Percentiles rank a stretch among this genome's conserved stretches.
Conservation (phyloP, 92 coral and sea anemone species). For the Palythoa grandis region DNA sequence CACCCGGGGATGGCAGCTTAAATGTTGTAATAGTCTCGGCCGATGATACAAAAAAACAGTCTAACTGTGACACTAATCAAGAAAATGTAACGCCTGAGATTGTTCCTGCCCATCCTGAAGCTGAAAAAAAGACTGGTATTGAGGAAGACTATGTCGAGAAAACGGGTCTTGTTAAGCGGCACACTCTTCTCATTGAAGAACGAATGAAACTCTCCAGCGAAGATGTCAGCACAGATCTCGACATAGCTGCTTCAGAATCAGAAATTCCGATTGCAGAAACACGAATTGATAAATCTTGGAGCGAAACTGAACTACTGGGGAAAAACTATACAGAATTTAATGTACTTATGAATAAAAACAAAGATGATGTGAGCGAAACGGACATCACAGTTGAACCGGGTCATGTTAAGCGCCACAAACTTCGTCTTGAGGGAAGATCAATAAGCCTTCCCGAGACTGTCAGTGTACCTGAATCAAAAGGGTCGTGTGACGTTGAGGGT, state of each 20-base stretch:
- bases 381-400: slow-evolving; percentile 36
- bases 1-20: neutral
- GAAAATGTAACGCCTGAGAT: neutral
- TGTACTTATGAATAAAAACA: neutral
- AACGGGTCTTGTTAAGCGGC: slow-evolving; percentile 64
- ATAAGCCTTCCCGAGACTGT: slow-evolving; percentile 25
- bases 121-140: slow-evolving; percentile 12
- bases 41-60: slow-evolving; percentile 10
- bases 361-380: slow-evolving; percentile 2
- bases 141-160: slow-evolving; percentile 33
- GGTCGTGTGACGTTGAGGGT: neutral
- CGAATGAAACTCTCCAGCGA: slow-evolving; percentile 43
- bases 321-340: neutral
- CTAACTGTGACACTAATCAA: neutral
- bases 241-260: slow-evolving; percentile 8
- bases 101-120: neutral
- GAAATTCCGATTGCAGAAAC: neutral
- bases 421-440: slow-evolving; percentile 55
- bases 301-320: slow-evolving; percentile 2
- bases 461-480: neutral
- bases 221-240: slow-evolving; percentile 22
- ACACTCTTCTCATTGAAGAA: slow-evolving; percentile 63
- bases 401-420: slow-evolving; percentile 53
- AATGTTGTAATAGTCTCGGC: slow-evolving; percentile 12
- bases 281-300: slow-evolving; percentile 1